Conservation (phyloP, 1,140 invertebrate genomes). For the Drosophila trapezifrons region DNA sequence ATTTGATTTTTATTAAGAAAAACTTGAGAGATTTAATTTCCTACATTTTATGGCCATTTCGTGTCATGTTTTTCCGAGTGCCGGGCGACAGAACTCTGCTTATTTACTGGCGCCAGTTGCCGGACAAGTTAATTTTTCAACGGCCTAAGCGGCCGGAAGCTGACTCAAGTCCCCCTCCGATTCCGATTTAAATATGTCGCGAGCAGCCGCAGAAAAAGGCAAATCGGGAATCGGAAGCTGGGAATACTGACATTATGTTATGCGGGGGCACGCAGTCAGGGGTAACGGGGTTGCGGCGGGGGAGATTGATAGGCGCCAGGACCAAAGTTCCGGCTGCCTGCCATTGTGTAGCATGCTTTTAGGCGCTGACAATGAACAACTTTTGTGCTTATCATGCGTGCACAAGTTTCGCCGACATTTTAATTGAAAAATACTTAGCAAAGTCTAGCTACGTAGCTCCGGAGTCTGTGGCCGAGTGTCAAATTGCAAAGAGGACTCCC, state of each 20-base stretch:
- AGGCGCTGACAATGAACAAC: slow-evolving; percentile 72
- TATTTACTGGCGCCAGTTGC: slow-evolving; percentile 69
- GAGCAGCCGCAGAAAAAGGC: slow-evolving; percentile 43
- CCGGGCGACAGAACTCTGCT: slow-evolving; percentile 10
- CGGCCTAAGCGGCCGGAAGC: slow-evolving; percentile 73
- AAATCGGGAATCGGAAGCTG: slow-evolving; percentile 40
- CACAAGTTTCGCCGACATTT: slow-evolving; percentile 74
- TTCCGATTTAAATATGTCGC: slow-evolving; percentile 77
- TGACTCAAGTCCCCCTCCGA: slow-evolving; percentile 26
- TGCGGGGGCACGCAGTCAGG: slow-evolving; percentile 25
- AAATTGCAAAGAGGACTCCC: slow-evolving; percentile 53
- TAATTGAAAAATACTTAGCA: slow-evolving; percentile 80
- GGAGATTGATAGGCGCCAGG: slow-evolving; percentile 73
- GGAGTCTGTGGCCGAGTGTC: slow-evolving; percentile 60
- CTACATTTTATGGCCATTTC: slow-evolving; percentile 7
- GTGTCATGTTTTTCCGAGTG: slow-evolving; percentile 32
- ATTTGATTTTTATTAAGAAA: not conserved
- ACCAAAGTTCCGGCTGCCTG: slow-evolving; percentile 45
- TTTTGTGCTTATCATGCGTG: slow-evolving; percentile 78
- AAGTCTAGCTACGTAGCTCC: slow-evolving; percentile 47
- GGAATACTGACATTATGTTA: slow-evolving; percentile 57
- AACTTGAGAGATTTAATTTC: slow-evolving; percentile 10
- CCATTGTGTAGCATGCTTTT: slow-evolving; percentile 55
- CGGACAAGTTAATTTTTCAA: slow-evolving; percentile 79
- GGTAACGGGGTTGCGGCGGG: not conserved